A percentile compares a stretch with the other conserved stretches of the same genome.
These are phyloP conservation scores for Orthosia incerta DNA, from an alignment of 2,888 invertebrate species.

Conservation along the genomic window DNA sequence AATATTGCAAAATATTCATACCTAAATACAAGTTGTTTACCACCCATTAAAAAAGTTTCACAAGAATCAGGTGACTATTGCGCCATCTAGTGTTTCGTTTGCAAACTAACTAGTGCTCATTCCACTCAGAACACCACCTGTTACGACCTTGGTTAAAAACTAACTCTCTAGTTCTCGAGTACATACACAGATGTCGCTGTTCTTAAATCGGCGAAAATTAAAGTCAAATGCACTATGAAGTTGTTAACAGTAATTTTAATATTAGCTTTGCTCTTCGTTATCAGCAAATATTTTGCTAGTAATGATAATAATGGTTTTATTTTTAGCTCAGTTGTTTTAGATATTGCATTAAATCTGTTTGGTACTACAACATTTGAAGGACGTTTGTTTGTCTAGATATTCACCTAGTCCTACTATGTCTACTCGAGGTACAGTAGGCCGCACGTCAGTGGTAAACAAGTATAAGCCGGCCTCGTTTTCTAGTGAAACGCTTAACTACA, in stretches of 20 bases:
- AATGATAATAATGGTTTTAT: conserved; percentile 15
- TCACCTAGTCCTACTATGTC: neutral
- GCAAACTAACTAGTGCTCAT: conserved; percentile 1
- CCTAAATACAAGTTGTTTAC: neutral
- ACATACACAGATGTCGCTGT: conserved; percentile 42
- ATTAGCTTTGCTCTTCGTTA: neutral
- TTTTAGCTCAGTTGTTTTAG: conserved; percentile 10
- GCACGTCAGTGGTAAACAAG: neutral
- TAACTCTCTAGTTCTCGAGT: neutral
- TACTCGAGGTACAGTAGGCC: conserved; percentile 12
- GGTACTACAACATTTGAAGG: conserved; percentile 1
- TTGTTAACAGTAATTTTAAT: neutral
- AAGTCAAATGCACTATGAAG: neutral
- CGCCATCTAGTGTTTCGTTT: conserved; percentile 32
- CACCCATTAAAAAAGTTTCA: neutral
- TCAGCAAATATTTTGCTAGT: conserved; percentile 10
- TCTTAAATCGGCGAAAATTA: neutral
- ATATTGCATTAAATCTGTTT: conserved; percentile 9
- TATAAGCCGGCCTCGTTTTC: neutral
- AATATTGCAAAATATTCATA: no score
- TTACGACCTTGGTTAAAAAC: no score
- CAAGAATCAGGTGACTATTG: neutral
- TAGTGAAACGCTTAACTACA: neutral
- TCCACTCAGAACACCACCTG: neutral
- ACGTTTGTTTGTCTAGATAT: neutral